A percentile compares a stretch with the other conserved stretches of the same genome.
These are phyloP conservation scores for Microtus pennsylvanicus DNA, from an alignment of 2,113 vertebrate species.

Conservation along the genomic window DNA sequence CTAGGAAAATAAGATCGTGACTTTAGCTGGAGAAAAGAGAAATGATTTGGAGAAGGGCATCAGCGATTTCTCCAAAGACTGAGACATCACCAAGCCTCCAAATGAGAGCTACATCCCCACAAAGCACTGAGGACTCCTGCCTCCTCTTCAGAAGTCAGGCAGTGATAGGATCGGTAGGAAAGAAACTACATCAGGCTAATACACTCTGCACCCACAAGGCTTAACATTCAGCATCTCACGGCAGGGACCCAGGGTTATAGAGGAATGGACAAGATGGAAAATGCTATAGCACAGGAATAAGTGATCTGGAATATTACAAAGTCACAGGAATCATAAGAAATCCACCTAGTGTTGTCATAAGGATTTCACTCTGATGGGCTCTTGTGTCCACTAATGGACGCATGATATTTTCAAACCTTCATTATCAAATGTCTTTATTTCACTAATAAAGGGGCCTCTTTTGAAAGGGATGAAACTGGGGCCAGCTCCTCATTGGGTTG, in stretches of 20 bases:
- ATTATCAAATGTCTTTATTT: not conserved
- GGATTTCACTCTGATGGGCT: not conserved
- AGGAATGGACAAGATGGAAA: too few species aligned
- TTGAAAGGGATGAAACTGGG: not conserved
- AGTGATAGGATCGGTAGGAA: not conserved
- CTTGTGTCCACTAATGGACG: too few species aligned
- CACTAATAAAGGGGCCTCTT: not conserved
- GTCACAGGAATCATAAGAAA: fast-evolving
- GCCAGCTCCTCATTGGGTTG: not conserved
- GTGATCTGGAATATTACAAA: not conserved
- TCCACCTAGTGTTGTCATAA: not conserved
- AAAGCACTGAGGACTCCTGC: not conserved
- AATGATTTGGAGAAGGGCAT: not conserved
- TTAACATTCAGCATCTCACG: not conserved
- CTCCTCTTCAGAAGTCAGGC: not conserved
- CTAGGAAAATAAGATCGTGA: not conserved
- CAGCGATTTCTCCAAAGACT: not conserved
- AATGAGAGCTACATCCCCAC: not conserved
- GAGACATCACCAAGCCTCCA: not conserved
- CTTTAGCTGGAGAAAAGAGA: not conserved
- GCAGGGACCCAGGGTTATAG: not conserved
- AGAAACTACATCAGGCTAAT: fast-evolving
- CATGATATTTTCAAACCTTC: not conserved
- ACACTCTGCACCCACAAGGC: fast-evolving
- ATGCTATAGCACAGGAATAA: not conserved